Evolutionary conservation across 2,797 vertebrate species (phyloP).

Genomic region (Poeciliopsis paucimaculata): DNA sequence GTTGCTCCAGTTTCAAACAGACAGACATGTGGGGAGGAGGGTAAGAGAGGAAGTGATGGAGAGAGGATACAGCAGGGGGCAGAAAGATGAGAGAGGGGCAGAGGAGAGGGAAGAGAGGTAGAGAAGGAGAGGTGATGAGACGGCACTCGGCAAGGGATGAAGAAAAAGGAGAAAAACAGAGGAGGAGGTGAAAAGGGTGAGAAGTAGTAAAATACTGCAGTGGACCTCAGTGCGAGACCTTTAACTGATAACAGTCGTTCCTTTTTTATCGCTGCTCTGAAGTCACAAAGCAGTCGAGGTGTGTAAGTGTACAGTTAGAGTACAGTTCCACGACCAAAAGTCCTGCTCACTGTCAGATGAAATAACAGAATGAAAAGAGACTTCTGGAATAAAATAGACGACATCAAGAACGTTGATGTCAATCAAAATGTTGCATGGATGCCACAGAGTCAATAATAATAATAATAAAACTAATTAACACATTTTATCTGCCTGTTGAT

Average conservation of each 20-base stretch:
- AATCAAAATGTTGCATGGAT: not conserved
- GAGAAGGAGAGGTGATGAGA: slow-evolving; percentile 61
- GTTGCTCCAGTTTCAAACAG: slow-evolving; percentile 79
- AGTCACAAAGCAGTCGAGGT: slow-evolving; percentile 32
- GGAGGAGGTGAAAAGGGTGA: slow-evolving; percentile 15
- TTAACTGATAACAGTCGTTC: slow-evolving; percentile 42
- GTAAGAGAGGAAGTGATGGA: slow-evolving; percentile 35
- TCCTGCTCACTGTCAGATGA: slow-evolving; percentile 6
- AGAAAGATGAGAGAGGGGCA: slow-evolving; percentile 55
- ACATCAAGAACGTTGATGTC: not conserved
- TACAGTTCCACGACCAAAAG: slow-evolving; percentile 4
- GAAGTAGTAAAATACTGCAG: slow-evolving; percentile 59
- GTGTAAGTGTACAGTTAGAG: slow-evolving; percentile 8
- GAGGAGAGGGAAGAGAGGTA: slow-evolving; percentile 46
- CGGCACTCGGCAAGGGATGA: slow-evolving; percentile 34
- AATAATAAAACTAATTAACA: not conserved
- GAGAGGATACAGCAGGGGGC: slow-evolving; percentile 47
- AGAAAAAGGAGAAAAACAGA: not conserved
- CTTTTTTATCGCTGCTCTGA: slow-evolving; percentile 32
- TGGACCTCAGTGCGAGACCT: slow-evolving; percentile 39
- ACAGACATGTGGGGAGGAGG: slow-evolving; percentile 73
- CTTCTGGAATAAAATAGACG: not conserved
- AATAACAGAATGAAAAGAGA: not conserved
- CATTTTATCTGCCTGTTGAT: not conserved
- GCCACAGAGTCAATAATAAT: not conserved